Evolutionary conservation across 2,113 vertebrate species (phyloP).

Genomic region (Petromus typicus): DNA sequence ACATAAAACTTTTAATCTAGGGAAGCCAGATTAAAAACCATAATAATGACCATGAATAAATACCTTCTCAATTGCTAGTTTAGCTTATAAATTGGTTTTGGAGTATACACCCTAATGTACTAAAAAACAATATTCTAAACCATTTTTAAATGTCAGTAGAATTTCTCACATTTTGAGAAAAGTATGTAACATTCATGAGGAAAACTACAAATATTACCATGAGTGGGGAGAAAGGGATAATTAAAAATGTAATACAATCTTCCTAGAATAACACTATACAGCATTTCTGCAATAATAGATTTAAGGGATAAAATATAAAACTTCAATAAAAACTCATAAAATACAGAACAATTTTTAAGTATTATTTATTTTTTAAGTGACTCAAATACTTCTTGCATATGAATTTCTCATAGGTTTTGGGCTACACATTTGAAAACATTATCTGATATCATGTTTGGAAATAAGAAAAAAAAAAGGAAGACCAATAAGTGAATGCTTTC

Average conservation of each 20-base stretch:
- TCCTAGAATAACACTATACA: neutral
- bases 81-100: neutral
- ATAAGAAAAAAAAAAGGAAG: neutral
- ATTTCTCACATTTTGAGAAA: conserved; percentile 53
- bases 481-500: conserved; percentile 2
- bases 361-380: neutral
- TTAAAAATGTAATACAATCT: conserved; percentile 2
- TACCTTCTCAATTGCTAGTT: neutral
- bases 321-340: neutral
- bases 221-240: neutral
- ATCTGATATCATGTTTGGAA: neutral
- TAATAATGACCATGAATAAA: conserved; percentile 31
- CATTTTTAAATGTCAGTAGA: neutral
- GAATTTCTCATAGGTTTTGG: neutral
- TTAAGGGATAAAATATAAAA: conserved; percentile 9
- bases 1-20: neutral
- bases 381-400: conserved; percentile 36
- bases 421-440: neutral
- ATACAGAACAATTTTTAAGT: conserved; percentile 18
- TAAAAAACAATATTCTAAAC: neutral
- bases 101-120: neutral
- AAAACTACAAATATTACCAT: neutral
- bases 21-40: conserved; percentile 53
- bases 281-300: neutral
- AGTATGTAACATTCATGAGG: neutral